These are phyloP conservation scores for Chamaea fasciata DNA, from an alignment of 2,113 vertebrate species.

Conservation along the genomic window DNA sequence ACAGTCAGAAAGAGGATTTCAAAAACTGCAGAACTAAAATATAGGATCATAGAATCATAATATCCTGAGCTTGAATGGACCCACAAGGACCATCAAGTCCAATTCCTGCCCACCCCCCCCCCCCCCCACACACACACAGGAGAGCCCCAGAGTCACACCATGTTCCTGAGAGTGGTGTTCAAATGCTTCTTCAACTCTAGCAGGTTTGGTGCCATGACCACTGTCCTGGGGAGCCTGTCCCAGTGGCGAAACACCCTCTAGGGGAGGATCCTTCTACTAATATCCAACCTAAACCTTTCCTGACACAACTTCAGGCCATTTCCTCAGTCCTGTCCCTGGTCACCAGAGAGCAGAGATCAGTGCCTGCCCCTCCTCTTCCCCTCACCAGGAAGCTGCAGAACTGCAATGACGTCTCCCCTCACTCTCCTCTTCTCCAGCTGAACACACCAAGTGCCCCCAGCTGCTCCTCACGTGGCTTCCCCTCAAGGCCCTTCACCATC, in stretches of 20 bases:
- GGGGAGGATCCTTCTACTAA: neutral
- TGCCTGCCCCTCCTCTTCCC: neutral
- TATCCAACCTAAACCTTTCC: neutral
- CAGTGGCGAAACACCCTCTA: neutral
- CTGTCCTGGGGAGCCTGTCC: neutral
- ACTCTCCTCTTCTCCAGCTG: neutral
- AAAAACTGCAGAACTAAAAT: fast-evolving
- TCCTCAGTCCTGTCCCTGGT: neutral
- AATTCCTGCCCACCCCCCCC: neutral
- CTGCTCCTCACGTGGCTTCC: fast-evolving
- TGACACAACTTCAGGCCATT: neutral
- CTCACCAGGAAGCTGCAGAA: neutral
- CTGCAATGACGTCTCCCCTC: neutral
- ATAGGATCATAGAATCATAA: neutral
- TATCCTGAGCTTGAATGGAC: neutral
- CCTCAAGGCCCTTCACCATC: neutral
- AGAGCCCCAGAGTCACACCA: neutral
- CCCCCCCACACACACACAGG: no score
- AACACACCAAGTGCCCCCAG: neutral
- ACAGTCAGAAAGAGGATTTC: neutral
- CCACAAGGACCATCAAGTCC: neutral
- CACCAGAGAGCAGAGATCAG: neutral
- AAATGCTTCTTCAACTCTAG: neutral
- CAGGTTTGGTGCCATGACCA: neutral
- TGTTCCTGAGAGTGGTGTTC: neutral